phyloP scores from a whole-genome alignment of 2,797 vertebrate species.

The Sebastes iracundus region DNA sequence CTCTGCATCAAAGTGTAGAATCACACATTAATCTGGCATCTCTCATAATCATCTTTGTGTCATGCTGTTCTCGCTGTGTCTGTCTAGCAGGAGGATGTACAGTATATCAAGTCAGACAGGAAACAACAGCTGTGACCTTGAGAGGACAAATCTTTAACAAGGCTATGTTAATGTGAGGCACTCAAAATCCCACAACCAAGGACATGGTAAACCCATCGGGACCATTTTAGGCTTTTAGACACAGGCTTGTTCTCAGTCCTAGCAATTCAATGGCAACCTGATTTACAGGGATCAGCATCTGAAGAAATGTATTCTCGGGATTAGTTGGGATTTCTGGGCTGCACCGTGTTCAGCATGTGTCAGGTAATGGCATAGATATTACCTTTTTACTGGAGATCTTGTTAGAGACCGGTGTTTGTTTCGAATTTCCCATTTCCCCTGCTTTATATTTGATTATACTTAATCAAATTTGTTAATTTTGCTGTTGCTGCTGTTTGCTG shows the following conservation, averaged over 20 bases:
- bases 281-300: neutral
- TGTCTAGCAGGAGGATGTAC: constrained; percentile 22
- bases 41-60: constrained; percentile 7
- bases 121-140: constrained; percentile 73
- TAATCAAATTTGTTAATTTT: constrained; percentile 6
- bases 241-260: neutral
- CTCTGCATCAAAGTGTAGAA: constrained; percentile 9
- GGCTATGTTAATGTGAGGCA: constrained; percentile 36
- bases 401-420: neutral
- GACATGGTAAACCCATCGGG: neutral
- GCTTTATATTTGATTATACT: neutral
- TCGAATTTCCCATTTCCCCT: neutral
- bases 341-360: neutral
- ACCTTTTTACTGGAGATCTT: neutral
- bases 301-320: neutral
- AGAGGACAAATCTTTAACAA: constrained; percentile 57
- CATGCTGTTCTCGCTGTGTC: neutral
- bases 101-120: constrained; percentile 44
- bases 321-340: neutral
- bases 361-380: neutral
- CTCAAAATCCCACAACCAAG: constrained; percentile 28
- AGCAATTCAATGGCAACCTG: neutral
- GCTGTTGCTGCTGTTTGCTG: constrained; percentile 7
- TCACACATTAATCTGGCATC: neutral
- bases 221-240: neutral